Evolutionary conservation across 2,888 invertebrate species (phyloP), one percentile per base, ranked within the genome.

Genomic region (Philaethria dido): DNA sequence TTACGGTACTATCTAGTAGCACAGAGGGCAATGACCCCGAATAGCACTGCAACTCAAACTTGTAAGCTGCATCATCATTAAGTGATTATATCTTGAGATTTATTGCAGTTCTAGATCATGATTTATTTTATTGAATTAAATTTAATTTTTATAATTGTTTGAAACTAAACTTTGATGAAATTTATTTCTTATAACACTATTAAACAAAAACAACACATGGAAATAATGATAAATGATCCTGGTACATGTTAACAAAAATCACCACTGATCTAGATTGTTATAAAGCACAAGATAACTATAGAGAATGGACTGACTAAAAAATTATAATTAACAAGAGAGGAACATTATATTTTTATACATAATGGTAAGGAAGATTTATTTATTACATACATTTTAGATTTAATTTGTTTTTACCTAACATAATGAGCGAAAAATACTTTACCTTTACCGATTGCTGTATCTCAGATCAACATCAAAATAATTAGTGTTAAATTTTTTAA

Each of bases 1-100:
- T 57, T 57, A 57, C 5, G 42, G 57, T 42, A 57, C 57, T 57
- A 57, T 57, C 57, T 57, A 57, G 42, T 42, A 57, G 57, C 57
- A 57, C 57, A 42, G 25, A 42, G 55, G 42, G 20, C 16, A n/a
- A 39, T 2, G 3, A 57, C 57, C 57, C 57, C 57, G 22, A 22
- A 25, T 57, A 57, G 57, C 57, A 57, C 57, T 57, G 57, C 42
- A 42, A 42, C 57, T 42, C 42, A 39, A 42, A 52, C 52, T 33
- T 52, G 52, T 29, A 52, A 29, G 52, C 52, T 52, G 52, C 52
- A 52, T 52, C 33, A 33, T 33, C 9, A 52, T 16, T 29, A 16
- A 52, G 0, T 13, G 18, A 11, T 52, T 33, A 4, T 16, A 11
- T 52, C 29, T 52, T 29, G 29, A 11, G 16, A 16, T 52, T 52